Evolutionary conservation across 2,113 vertebrate genomes (phyloP).

Genomic region (Myotis brandtii): DNA sequence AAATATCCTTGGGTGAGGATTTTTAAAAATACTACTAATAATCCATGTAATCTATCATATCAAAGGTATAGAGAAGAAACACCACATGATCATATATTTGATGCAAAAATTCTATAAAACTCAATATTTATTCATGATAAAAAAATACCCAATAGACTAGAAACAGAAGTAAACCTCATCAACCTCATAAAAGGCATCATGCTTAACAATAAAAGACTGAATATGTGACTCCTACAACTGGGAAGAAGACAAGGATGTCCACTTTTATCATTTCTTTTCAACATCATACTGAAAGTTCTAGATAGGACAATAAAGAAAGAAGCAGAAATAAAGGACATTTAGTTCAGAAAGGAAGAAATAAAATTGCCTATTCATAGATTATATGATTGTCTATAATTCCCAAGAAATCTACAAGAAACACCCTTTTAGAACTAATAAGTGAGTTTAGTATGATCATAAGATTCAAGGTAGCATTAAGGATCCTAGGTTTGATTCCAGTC

Average conservation of each 20-base stretch:
- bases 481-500: no score
- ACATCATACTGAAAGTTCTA: background rate
- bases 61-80: slow-evolving; percentile 36
- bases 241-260: background rate
- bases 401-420: background rate
- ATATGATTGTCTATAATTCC: background rate
- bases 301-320: background rate
- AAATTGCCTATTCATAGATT: background rate
- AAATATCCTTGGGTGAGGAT: background rate
- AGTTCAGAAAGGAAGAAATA: slow-evolving; percentile 31
- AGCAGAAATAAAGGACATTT: slow-evolving; percentile 20
- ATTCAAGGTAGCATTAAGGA: background rate
- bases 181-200: background rate
- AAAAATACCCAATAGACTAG: background rate
- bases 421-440: background rate
- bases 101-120: background rate
- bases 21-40: background rate
- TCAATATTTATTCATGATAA: background rate
- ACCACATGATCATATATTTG: background rate
- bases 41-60: background rate
- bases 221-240: background rate
- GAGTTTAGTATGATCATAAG: background rate
- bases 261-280: background rate
- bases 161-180: background rate
- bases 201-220: background rate